Percentiles rank a stretch among this genome's conserved stretches.
These are phyloP conservation scores for Nomada fabriciana DNA, from an alignment of 2,888 invertebrate species.

Conservation along the genomic window DNA sequence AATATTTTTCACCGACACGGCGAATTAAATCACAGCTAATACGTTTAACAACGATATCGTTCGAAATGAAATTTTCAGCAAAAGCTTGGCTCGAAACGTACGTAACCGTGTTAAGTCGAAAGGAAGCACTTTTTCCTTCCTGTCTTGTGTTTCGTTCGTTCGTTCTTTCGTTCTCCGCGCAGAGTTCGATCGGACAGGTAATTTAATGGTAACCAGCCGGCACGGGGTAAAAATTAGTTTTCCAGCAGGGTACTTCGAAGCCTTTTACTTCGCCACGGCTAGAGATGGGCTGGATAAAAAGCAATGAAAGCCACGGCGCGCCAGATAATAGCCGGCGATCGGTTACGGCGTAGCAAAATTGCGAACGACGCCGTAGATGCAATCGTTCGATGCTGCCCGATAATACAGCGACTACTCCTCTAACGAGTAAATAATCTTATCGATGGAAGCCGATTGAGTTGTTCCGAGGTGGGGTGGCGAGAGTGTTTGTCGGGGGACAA, in stretches of 20 bases:
- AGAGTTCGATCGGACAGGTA: conserved; percentile 53
- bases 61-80: conserved; percentile 29
- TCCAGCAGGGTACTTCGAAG: conserved; percentile 22
- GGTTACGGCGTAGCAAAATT: conserved; percentile 45
- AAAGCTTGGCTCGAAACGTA: conserved; percentile 10
- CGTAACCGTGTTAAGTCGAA: conserved; percentile 21
- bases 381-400: conserved; percentile 29
- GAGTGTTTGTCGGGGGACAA: not conserved
- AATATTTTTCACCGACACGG: not conserved
- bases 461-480: conserved; percentile 7
- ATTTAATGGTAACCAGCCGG: conserved; percentile 58
- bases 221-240: conserved; percentile 64
- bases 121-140: conserved; percentile 7
- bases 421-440: conserved; percentile 52
- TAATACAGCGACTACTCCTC: conserved; percentile 37
- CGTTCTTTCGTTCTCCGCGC: not conserved
- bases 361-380: conserved; percentile 33
- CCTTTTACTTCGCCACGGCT: conserved; percentile 10
- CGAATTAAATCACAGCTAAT: conserved; percentile 18
- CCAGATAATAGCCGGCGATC: conserved; percentile 44
- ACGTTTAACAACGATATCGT: conserved; percentile 25
- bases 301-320: conserved; percentile 39
- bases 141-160: not conserved
- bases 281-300: conserved; percentile 16
- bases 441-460: conserved; percentile 38